Percentiles rank a stretch among this genome's conserved stretches.
These are phyloP conservation scores for Athetis lepigone DNA, from an alignment of 2,888 invertebrate species.

Conservation along the genomic window DNA sequence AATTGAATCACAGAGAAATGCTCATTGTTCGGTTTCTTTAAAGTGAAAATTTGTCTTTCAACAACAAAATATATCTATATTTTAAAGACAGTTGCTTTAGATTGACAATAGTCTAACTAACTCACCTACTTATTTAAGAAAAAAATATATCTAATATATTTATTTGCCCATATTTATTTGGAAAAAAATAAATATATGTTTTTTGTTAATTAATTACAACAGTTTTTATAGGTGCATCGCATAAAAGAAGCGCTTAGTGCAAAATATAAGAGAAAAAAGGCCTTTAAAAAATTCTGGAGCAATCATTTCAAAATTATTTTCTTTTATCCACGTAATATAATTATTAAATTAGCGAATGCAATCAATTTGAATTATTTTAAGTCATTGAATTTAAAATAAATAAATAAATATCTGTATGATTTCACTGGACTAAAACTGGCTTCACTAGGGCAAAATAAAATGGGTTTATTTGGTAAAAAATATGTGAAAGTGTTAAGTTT, in stretches of 20 bases:
- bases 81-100: conserved; percentile 13
- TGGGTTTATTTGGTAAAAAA: conserved; percentile 72
- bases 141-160: background rate
- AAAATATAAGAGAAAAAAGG: conserved; percentile 26
- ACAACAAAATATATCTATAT: conserved; percentile 21
- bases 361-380: conserved; percentile 37
- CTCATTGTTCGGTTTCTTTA: conserved; percentile 31
- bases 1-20: conserved; percentile 42
- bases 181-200: background rate
- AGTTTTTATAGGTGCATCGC: background rate
- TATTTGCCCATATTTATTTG: background rate
- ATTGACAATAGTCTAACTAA: background rate
- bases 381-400: conserved; percentile 19
- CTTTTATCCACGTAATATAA: conserved; percentile 6
- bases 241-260: background rate
- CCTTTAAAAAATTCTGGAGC: conserved; percentile 36
- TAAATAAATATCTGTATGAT: conserved; percentile 12
- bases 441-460: conserved; percentile 71
- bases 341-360: conserved; percentile 11
- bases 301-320: conserved; percentile 19
- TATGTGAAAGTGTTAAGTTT: conserved; percentile 80
- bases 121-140: background rate
- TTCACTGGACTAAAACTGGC: conserved; percentile 27
- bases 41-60: conserved; percentile 34
- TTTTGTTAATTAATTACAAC: background rate